Evolutionary conservation across 2,888 invertebrate species (phyloP), one percentile per base, ranked within the genome.

Genomic region (Plagiodera versicolora): DNA sequence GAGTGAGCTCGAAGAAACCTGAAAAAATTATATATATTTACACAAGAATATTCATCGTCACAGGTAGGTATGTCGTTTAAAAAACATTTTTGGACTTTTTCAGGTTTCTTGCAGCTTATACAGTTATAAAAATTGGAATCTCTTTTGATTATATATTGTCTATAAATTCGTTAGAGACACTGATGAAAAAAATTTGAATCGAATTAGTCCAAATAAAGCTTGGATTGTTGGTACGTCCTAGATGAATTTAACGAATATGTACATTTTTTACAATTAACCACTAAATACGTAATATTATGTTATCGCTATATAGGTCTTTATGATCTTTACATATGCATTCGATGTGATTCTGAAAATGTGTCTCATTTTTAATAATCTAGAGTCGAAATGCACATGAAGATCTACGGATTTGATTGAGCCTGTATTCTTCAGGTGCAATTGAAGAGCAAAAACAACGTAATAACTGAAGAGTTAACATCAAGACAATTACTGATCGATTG

Each of bases 101-200:
- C 4, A 2, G 39, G 18, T 17, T 18, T 2, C 24, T 17, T 53
- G 16, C 14, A 16, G 16, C n/a, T 19, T 62, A 51, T 20, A 45
- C 67, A 66, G 69, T 68, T 69, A 66, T 68, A 67, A 65, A 60
- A 67, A 65, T 67, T 55, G 56, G 58, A 63, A 47, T 63, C 51
- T 61, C 60, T 63, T 63, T 60, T 53, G 39, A 58, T 63, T 70
- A 74, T n/a, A n/a, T 77, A 77, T 76, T 76, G 77, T 77, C 75
- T 68, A 72, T 74, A 74, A 77, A 75, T 77, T 77, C 75, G 77
- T 73, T 73, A 18, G 44, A 60, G 57, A 62, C 52, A 58, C 18
- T 32, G 58, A 32, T 30, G 52, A 32, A 50, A 35, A 47, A 44
- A 57, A 35, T 62, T 58, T 45, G 50, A 58, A 60, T 16, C 44